These are phyloP conservation scores for Halcyon malimbica DNA, from an alignment of 2,113 vertebrate species.

Conservation along the genomic window DNA sequence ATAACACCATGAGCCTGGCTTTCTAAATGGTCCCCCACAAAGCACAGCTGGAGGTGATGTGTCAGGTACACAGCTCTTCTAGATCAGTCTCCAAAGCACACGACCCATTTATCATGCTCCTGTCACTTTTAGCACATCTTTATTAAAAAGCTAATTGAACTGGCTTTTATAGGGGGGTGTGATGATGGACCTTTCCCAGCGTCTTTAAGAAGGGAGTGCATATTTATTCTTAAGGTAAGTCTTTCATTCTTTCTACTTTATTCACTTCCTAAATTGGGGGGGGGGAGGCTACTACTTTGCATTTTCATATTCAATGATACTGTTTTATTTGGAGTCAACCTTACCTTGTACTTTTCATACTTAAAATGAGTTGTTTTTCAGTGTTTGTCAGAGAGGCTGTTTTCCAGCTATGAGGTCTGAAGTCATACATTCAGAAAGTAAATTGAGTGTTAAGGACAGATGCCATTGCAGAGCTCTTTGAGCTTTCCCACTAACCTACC, in stretches of 20 bases:
- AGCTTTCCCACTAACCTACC: neutral
- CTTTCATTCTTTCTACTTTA: neutral
- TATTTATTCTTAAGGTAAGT: neutral
- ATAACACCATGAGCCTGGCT: rapidly evolving
- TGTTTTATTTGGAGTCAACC: neutral
- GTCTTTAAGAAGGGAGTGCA: neutral
- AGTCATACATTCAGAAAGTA: neutral
- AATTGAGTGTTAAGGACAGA: neutral
- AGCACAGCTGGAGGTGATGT: rapidly evolving
- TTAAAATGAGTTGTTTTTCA: neutral
- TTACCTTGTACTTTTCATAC: neutral
- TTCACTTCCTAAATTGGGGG: neutral
- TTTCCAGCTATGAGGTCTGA: neutral
- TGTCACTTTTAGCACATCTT: neutral
- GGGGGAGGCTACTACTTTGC: no score
- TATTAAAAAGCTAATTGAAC: neutral
- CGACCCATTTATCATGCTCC: rapidly evolving
- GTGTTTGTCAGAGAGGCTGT: neutral
- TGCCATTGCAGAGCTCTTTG: neutral
- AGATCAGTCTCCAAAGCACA: neutral
- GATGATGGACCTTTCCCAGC: neutral
- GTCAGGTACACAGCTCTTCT: neutral
- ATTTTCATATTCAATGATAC: neutral
- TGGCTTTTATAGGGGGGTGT: neutral
- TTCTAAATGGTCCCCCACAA: neutral